Evolutionary conservation across 1,140 invertebrate species (phyloP).

Genomic region (Ips nitidus): DNA sequence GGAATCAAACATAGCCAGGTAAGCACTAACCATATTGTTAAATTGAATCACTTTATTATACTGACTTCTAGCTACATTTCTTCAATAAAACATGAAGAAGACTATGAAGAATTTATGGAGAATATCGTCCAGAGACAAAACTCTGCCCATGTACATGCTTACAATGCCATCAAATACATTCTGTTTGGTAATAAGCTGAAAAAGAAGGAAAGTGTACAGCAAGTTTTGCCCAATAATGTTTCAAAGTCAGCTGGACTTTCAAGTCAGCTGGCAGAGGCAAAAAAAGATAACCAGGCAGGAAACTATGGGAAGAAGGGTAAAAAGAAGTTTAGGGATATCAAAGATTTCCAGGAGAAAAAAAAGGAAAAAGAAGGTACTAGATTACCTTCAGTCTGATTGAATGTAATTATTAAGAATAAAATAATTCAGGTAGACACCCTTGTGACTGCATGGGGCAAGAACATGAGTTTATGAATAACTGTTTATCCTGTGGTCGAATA

Average conservation of each 20-base stretch:
- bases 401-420: slow-evolving; percentile 24
- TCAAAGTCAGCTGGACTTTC: background rate
- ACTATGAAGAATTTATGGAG: slow-evolving; percentile 70
- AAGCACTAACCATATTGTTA: slow-evolving; percentile 3
- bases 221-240: background rate
- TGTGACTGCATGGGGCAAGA: slow-evolving; percentile 93
- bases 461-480: slow-evolving; percentile 93
- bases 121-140: slow-evolving; percentile 66
- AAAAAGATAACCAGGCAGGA: slow-evolving; percentile 7
- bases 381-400: background rate
- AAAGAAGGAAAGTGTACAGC: background rate
- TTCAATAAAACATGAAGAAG: slow-evolving; percentile 64
- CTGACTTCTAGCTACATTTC: slow-evolving; percentile 60
- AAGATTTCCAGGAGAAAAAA: slow-evolving; percentile 39
- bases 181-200: slow-evolving; percentile 46
- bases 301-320: slow-evolving; percentile 44
- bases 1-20: slow-evolving; percentile 38
- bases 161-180: slow-evolving; percentile 63
- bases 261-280: background rate
- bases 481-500: slow-evolving; percentile 89
- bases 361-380: slow-evolving; percentile 39
- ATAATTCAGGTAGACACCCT: slow-evolving; percentile 69
- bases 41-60: background rate
- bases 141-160: slow-evolving; percentile 65
- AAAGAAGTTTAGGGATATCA: slow-evolving; percentile 41